Conservation (phyloP, 2,888 invertebrate genomes). For the Rosalia funebris region DNA sequence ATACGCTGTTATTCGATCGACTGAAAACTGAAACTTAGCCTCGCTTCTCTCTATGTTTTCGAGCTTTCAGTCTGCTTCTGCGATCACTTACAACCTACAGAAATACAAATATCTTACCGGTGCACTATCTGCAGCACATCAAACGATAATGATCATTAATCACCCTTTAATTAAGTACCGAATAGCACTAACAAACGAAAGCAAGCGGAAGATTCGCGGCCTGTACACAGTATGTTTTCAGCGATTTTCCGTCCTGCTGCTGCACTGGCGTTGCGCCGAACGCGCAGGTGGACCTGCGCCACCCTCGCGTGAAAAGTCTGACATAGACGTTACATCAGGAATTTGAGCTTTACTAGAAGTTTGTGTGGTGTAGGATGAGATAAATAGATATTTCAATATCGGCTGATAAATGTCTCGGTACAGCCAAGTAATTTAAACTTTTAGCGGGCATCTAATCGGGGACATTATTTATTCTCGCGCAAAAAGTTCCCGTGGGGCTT, state of each 20-base stretch:
- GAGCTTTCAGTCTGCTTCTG: background rate
- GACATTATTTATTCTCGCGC: slow-evolving; percentile 1
- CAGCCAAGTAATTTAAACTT: slow-evolving; percentile 18
- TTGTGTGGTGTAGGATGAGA: slow-evolving; percentile 7
- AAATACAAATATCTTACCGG: slow-evolving; percentile 2
- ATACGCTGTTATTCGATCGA: slow-evolving; percentile 22
- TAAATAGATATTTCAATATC: slow-evolving; percentile 15
- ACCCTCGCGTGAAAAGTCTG: slow-evolving; percentile 18
- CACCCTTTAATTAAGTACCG: slow-evolving; percentile 20
- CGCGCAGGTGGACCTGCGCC: slow-evolving; percentile 54
- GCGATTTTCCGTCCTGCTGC: slow-evolving; percentile 48
- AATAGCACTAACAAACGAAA: slow-evolving; percentile 34
- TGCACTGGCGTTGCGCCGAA: slow-evolving; percentile 57
- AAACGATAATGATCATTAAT: background rate
- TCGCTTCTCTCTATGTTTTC: background rate
- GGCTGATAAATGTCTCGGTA: slow-evolving; percentile 8
- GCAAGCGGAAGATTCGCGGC: slow-evolving; percentile 48
- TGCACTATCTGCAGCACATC: slow-evolving; percentile 18
- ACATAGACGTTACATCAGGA: slow-evolving; percentile 12
- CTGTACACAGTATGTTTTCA: slow-evolving; percentile 50
- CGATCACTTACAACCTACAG: background rate
- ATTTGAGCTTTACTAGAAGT: slow-evolving; percentile 11
- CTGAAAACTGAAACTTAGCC: slow-evolving; percentile 2
- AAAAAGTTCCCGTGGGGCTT: background rate
- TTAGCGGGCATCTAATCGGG: slow-evolving; percentile 13